These are phyloP conservation scores for Phrynocephalus versicolor DNA, from an alignment of 2,113 vertebrate genomes.

Conservation along the genomic window DNA sequence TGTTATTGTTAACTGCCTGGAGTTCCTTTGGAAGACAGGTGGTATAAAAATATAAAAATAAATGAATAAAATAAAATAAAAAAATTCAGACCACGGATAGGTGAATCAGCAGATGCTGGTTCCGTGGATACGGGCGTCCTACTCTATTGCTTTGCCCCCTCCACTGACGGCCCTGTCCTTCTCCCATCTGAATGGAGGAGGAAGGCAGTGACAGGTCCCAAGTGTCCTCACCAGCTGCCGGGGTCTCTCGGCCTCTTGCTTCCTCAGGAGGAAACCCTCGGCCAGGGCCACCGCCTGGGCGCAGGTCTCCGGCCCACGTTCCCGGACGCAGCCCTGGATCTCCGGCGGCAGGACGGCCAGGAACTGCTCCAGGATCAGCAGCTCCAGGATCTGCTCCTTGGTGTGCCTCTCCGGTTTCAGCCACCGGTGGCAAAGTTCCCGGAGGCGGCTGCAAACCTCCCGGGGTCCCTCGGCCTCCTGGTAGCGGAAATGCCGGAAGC, in stretches of 20 bases:
- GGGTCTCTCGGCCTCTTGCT: conserved; percentile 43
- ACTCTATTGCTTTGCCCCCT: too few species aligned
- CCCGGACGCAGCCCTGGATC: conserved; percentile 59
- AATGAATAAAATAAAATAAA: too few species aligned
- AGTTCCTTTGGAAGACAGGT: too few species aligned
- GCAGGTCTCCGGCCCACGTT: conserved; percentile 45
- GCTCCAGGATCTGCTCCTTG: conserved; percentile 63
- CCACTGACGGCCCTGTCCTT: background rate
- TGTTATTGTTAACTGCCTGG: too few species aligned
- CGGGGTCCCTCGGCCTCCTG: conserved; percentile 46
- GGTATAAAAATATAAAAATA: too few species aligned
- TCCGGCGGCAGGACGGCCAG: conserved; percentile 55
- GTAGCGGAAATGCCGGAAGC: conserved; percentile 62
- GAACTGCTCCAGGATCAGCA: conserved; percentile 58
- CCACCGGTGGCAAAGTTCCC: conserved; percentile 66
- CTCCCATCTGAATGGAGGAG: background rate
- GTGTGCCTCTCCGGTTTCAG: conserved; percentile 48
- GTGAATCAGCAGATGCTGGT: too few species aligned
- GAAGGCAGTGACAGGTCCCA: background rate
- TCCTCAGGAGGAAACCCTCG: conserved; percentile 44
- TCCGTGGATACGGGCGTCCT: too few species aligned
- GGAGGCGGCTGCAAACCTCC: conserved; percentile 30
- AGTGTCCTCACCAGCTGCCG: conserved; percentile 11
- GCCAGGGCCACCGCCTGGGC: conserved; percentile 48
- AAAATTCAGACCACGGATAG: too few species aligned